phyloP scores from a whole-genome alignment of 2,113 vertebrate species.

The Martes martes region DNA sequence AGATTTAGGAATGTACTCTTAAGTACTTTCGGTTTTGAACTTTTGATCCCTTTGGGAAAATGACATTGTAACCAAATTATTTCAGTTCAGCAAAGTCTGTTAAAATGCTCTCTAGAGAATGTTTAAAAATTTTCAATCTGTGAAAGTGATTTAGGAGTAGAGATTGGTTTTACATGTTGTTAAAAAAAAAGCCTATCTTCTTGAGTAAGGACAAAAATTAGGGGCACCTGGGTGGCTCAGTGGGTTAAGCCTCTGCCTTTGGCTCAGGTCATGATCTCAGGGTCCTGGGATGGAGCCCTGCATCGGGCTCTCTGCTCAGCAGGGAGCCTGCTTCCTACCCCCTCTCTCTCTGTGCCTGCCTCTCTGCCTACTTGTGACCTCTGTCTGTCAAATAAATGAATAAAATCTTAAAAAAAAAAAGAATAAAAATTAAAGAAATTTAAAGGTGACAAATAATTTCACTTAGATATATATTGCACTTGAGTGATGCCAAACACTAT shows the following conservation, averaged over 20 bases:
- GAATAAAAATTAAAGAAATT: neutral
- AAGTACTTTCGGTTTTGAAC: neutral
- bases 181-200: neutral
- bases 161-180: neutral
- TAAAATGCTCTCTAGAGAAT: neutral
- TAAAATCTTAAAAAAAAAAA: neutral
- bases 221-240: no score
- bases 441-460: neutral
- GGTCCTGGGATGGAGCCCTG: no score
- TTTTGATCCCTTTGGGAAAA: neutral
- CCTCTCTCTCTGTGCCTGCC: no score
- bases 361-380: no score
- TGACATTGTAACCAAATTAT: neutral
- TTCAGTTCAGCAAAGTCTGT: neutral
- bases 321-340: no score
- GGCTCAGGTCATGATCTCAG: no score
- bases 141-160: neutral
- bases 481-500: neutral
- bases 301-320: no score
- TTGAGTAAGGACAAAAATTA: neutral
- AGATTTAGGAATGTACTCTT: neutral
- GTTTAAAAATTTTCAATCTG: neutral
- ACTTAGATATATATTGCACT: neutral
- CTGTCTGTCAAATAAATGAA: no score
- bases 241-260: no score